Evolutionary conservation across 1,140 invertebrate genomes (phyloP), one percentile per base, ranked within the genome.

Genomic region (Cheumatopsyche charites): DNA sequence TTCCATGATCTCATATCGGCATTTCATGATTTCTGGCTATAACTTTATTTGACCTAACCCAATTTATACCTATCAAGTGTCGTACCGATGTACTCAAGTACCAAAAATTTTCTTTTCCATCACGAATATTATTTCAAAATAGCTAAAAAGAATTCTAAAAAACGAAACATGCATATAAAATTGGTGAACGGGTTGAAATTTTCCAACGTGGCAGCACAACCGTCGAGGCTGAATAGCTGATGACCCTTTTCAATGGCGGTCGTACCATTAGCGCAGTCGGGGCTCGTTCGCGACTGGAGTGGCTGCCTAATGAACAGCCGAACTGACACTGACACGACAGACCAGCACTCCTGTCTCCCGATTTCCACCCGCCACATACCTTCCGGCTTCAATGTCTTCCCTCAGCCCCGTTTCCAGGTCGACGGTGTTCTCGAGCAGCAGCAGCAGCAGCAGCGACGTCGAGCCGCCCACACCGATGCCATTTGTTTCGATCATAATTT

Each of bases 241-340:
- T 66, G 63, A 66, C 63, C 63, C 23, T 45, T 66, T 66, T 43
- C 42, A 15, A 15, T 45, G 55, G 55, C 23, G 17, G 63, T 9
- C 13, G 43, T 66, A 36, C 23, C 15, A 41, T 26, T 29, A 42
- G 62, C 23, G 63, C 36, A 66, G 63, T 66, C 36, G 63, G 29
- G 3, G 9, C 29, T 36, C 63, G 43, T 66, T 66, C 63, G 29
- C 21, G 43, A 21, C 43, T n/a, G 63, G 15, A n/a, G 62, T 19
- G 41, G 26, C 23, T 36, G 29, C 29, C 36, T 68, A 68, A 68
- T 68, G 66, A 68, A 68, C 66, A 68, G 66, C n/a, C 21, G 66
- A 45, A 68, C 25, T 52, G 66, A 68, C 66, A 68, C 23, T 68
- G 66, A 68, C 66, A 68, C 66, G 66, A 68, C 66, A 68, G 29